A percentile compares a stretch with the other conserved stretches of the same genome.
These are phyloP conservation scores for Zoanthus sociatus DNA, from an alignment of 92 coral and sea anemone genomes.

Conservation along the genomic window DNA sequence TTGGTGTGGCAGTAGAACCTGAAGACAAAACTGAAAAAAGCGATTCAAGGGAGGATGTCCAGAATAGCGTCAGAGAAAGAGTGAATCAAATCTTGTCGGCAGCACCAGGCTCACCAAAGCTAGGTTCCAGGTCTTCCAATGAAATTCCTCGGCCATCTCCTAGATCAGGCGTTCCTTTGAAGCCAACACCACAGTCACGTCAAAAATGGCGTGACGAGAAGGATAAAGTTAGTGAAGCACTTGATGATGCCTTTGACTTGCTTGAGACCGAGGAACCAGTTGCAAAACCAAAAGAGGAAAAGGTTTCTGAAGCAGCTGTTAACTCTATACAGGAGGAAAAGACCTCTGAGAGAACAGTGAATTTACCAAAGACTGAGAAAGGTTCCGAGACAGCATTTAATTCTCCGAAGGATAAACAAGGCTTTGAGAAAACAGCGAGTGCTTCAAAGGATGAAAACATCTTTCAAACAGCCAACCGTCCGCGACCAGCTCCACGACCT, in stretches of 20 bases:
- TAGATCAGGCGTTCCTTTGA: slow-evolving; percentile 21
- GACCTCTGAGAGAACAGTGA: background rate
- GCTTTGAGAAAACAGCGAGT: background rate
- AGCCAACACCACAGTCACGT: slow-evolving; percentile 31
- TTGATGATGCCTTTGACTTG: slow-evolving; percentile 65
- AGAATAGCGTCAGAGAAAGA: slow-evolving; percentile 35
- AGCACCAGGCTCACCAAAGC: slow-evolving; percentile 50
- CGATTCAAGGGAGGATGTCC: slow-evolving; percentile 32
- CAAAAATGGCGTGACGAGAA: slow-evolving; percentile 36
- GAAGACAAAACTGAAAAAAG: slow-evolving; percentile 22
- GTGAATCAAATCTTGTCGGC: slow-evolving; percentile 48
- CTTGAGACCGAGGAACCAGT: slow-evolving; percentile 15
- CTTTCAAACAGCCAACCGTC: slow-evolving; percentile 10
- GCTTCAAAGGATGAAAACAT: slow-evolving; percentile 18
- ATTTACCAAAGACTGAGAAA: no score
- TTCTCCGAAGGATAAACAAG: background rate
- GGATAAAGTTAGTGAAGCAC: slow-evolving; percentile 32
- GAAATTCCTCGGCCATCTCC: slow-evolving; percentile 5
- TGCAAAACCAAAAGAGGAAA: slow-evolving; percentile 14
- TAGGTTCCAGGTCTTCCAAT: slow-evolving; percentile 18
- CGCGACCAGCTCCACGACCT: slow-evolving; percentile 16
- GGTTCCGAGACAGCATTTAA: background rate
- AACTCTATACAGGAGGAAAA: slow-evolving; percentile 18
- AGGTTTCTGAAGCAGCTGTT: background rate
- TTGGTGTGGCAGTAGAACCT: background rate